A percentile compares a stretch with the other conserved stretches of the same genome.
Conservation (phyloP, 2,797 vertebrate species). For the Xyrichtys novacula region DNA sequence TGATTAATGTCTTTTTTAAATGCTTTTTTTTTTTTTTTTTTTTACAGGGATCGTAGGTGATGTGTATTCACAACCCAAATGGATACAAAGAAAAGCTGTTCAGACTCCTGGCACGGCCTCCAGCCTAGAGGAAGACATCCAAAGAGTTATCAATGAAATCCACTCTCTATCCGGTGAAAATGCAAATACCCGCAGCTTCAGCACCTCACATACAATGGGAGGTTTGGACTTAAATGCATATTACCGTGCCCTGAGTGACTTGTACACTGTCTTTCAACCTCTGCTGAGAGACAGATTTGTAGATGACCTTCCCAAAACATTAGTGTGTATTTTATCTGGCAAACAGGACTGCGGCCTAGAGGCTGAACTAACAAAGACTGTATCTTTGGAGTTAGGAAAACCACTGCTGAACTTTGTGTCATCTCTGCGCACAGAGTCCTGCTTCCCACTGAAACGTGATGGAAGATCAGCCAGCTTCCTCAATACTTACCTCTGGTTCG, state of each 20-base stretch:
- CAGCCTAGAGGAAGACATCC: slow-evolving; percentile 66
- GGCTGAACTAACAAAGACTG: slow-evolving; percentile 73
- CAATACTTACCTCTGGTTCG: slow-evolving; percentile 53
- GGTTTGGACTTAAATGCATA: slow-evolving; percentile 58
- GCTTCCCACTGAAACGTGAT: slow-evolving; percentile 21
- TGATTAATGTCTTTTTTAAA: not conserved
- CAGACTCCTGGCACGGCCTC: not conserved
- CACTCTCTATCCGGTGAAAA: slow-evolving; percentile 58
- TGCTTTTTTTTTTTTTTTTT: not conserved
- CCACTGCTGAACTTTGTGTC: slow-evolving; percentile 67
- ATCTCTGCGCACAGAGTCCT: slow-evolving; percentile 72
- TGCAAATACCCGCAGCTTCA: slow-evolving; percentile 9
- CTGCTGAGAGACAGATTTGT: slow-evolving; percentile 66
- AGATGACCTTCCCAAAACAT: slow-evolving; percentile 71
- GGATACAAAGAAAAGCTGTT: slow-evolving; percentile 25
- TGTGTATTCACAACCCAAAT: slow-evolving; percentile 40
- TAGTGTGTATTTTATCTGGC: slow-evolving; percentile 82
- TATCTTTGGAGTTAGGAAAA: slow-evolving; percentile 65
- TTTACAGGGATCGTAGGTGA: slow-evolving; percentile 62
- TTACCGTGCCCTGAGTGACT: slow-evolving; percentile 55
- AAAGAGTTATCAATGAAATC: slow-evolving; percentile 68
- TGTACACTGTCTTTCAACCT: slow-evolving; percentile 64
- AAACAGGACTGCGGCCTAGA: slow-evolving; percentile 77
- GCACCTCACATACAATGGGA: not conserved
- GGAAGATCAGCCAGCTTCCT: slow-evolving; percentile 38